Evolutionary conservation across 1,140 invertebrate genomes (phyloP).

Genomic region (Patella vulgata): DNA sequence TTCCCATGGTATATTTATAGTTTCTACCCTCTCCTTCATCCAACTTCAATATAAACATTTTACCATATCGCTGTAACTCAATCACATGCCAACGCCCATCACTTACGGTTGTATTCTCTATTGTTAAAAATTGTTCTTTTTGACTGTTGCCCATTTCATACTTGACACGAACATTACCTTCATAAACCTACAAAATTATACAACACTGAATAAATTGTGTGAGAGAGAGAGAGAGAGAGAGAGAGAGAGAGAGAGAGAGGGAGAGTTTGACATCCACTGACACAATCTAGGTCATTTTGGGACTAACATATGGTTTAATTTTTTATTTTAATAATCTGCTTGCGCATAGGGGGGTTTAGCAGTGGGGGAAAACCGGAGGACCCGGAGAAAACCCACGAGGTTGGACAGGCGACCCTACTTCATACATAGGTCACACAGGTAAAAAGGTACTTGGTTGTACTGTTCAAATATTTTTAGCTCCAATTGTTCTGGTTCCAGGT

Average conservation of each 20-base stretch:
- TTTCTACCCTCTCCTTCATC: constrained; percentile 94
- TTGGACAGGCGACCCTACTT: too few relatives aligned
- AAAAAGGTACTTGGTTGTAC: too few relatives aligned
- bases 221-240: background rate
- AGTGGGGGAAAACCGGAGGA: too few relatives aligned
- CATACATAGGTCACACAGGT: too few relatives aligned
- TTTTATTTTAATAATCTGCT: too few relatives aligned
- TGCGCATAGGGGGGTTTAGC: too few relatives aligned
- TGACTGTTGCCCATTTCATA: constrained; percentile 91
- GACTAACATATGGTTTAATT: too few relatives aligned
- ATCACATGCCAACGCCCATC: constrained; percentile 98
- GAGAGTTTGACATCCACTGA: too few relatives aligned
- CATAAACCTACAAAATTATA: constrained; percentile 75
- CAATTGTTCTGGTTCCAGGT: too few relatives aligned
- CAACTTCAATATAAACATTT: constrained; percentile 90
- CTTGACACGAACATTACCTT: constrained; percentile 75
- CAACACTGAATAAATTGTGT: background rate
- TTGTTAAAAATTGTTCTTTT: constrained; percentile 89
- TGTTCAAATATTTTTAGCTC: too few relatives aligned
- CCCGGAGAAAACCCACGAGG: too few relatives aligned
- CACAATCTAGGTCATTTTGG: too few relatives aligned
- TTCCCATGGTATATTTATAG: constrained; percentile 85
- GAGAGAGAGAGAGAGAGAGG: background rate
- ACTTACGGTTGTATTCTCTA: constrained; percentile 88
- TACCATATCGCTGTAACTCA: constrained; percentile 81